Percentiles rank a stretch among this genome's conserved stretches.
These are phyloP conservation scores for Peromyscus maniculatus DNA, from an alignment of 2,113 vertebrate species.

Conservation along the genomic window DNA sequence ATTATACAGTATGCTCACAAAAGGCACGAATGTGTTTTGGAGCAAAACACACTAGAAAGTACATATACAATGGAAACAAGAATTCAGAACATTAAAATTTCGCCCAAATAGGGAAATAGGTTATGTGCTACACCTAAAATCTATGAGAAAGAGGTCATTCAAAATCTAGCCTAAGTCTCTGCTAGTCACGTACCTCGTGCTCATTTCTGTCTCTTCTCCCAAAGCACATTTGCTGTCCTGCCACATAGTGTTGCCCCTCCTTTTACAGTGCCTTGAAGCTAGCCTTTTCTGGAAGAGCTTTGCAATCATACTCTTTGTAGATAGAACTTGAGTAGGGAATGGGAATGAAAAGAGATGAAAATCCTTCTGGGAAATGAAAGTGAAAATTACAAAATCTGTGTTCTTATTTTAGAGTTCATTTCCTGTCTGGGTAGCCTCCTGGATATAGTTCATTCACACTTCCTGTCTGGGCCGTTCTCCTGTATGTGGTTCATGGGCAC, in stretches of 20 bases:
- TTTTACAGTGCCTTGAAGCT: conserved; percentile 4
- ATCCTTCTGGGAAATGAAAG: conserved; percentile 29
- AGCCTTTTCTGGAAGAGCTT: not conserved
- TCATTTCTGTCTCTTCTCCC: not conserved
- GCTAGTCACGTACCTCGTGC: not conserved
- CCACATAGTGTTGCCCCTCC: not conserved
- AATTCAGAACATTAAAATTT: not conserved
- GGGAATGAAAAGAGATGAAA: conserved; percentile 24
- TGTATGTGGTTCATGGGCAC: too few relatives aligned
- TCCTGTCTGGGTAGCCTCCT: not conserved
- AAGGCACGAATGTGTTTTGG: not conserved
- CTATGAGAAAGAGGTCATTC: conserved; percentile 1
- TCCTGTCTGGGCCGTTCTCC: too few relatives aligned
- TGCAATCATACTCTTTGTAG: not conserved
- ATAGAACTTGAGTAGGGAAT: not conserved
- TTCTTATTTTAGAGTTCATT: too few relatives aligned
- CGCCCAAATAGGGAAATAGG: not conserved
- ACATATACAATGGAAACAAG: not conserved
- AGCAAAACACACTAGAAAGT: conserved; percentile 3
- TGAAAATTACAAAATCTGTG: conserved; percentile 27
- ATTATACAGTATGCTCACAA: not conserved
- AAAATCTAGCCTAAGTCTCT: not conserved
- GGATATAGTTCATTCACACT: too few relatives aligned
- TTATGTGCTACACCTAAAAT: not conserved
- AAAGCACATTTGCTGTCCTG: not conserved